Evolutionary conservation across 2,113 vertebrate genomes (phyloP), one percentile per base, ranked within the genome.

Genomic region (Gadus macrocephalus): DNA sequence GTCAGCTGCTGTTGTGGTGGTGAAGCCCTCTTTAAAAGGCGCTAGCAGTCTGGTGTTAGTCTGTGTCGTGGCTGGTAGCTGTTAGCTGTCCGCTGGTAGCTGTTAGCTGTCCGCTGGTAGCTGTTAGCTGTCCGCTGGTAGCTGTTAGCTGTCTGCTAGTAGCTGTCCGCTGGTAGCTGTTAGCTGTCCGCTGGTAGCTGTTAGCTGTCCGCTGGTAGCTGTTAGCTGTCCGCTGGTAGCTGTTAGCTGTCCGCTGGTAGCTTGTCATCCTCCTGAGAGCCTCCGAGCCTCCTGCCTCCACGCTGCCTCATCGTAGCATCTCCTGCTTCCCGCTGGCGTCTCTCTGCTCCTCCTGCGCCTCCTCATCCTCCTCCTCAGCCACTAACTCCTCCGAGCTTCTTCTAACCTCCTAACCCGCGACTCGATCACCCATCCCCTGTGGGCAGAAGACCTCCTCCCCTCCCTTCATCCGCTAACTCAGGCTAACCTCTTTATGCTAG

Each of bases 251-350:
- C 67, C 55, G 78, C 62, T 81, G 78, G 71, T 69, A 60, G 78
- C 62, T 81, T 79, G 71, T 85, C 85, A 77, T 90, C 75, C 88
- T 85, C 93, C 90, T 49, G 85, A 91, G 85, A 81, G 90, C 86
- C 88, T 85, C 91, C 91, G 85, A 93, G 81, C 88, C 90, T 93
- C 87, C 84, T 82, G 85, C 84, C 90, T 89, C 86, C 86, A 84
- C 81, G 85, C 92, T 80, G 77, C 78, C 20, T 80, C 77, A 27
- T 79, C 77, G 71, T 55, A 81, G 74, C 79, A 71, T 78, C 82
- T 75, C 72, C 80, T 79, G 85, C 87, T 88, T 80, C 72, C 82
- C 72, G 78, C 78, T 81, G 74, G 78, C 83, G 85, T 78, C 78
- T 81, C 72, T 67, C 61, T 4, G 7, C 80, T 77, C 74, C 53